phyloP scores from a whole-genome alignment of 2,888 invertebrate genomes.

The Ichneumon xanthorius region DNA sequence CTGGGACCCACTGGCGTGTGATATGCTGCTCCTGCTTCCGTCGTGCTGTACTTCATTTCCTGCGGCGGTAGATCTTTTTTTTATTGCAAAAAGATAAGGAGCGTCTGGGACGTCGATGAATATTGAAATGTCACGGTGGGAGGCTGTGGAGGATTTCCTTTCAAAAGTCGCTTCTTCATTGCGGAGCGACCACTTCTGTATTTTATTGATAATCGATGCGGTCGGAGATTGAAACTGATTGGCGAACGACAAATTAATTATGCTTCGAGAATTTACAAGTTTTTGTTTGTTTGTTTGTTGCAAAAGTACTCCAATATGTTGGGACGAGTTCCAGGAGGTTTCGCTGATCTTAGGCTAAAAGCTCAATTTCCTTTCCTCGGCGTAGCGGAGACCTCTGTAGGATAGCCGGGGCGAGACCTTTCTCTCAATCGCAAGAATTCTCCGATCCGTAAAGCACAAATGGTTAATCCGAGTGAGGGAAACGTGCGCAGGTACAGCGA shows the following conservation, averaged over 20 bases:
- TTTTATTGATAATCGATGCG: neutral
- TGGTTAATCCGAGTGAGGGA: conserved; percentile 60
- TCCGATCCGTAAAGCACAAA: conserved; percentile 58
- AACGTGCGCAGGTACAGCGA: conserved; percentile 37
- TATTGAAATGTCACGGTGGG: conserved; percentile 35
- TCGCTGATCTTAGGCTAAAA: neutral
- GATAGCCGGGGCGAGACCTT: conserved; percentile 25
- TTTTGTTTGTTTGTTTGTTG: no score
- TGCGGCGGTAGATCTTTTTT: neutral
- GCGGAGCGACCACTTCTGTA: neutral
- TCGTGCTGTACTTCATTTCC: conserved; percentile 41
- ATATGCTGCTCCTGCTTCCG: conserved; percentile 38
- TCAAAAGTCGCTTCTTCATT: neutral
- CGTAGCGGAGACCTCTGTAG: neutral
- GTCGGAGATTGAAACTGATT: neutral
- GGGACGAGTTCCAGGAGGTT: neutral
- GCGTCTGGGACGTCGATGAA: conserved; percentile 11
- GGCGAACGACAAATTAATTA: neutral
- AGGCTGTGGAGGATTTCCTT: neutral
- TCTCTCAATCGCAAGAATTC: conserved; percentile 40
- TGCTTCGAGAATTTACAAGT: neutral
- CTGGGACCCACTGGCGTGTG: conserved; percentile 29
- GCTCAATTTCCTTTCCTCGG: conserved; percentile 14
- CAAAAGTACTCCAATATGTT: no score
- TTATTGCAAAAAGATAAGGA: conserved; percentile 17